Evolutionary conservation across 2,797 vertebrate genomes (phyloP).

Genomic region (Smutsia gigantea): DNA sequence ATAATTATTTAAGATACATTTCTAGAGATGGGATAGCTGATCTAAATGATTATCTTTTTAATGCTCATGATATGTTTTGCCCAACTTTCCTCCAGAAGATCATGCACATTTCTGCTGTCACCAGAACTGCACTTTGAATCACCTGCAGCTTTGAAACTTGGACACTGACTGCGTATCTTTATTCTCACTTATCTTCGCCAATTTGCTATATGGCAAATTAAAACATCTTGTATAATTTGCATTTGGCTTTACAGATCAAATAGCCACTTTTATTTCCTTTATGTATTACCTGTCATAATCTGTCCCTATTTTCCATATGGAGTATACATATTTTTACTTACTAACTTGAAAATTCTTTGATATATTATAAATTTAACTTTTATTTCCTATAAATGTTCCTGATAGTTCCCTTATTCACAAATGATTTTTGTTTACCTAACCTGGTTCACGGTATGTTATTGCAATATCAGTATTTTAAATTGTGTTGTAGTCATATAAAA

Average conservation of each 20-base stretch:
- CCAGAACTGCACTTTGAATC: background rate
- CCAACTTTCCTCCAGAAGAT: background rate
- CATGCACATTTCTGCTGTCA: background rate
- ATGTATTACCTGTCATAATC: background rate
- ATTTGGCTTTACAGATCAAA: conserved; percentile 23
- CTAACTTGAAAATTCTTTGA: background rate
- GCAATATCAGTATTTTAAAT: background rate
- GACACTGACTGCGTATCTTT: background rate
- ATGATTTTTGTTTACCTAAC: background rate
- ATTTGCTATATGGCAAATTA: background rate
- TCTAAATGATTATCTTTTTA: background rate
- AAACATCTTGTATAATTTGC: background rate
- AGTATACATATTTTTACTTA: background rate
- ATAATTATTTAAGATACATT: conserved; percentile 2
- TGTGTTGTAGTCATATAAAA: background rate
- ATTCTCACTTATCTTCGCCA: background rate
- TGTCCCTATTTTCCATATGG: background rate
- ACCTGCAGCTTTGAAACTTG: background rate
- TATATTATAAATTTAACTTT: background rate
- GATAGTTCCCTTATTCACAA: background rate
- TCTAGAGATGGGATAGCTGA: background rate
- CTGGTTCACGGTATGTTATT: background rate
- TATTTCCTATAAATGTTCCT: background rate
- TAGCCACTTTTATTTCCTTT: background rate
- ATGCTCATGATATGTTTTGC: background rate